Conservation (phyloP, 2,113 vertebrate genomes). For the Acanthisitta chloris region DNA sequence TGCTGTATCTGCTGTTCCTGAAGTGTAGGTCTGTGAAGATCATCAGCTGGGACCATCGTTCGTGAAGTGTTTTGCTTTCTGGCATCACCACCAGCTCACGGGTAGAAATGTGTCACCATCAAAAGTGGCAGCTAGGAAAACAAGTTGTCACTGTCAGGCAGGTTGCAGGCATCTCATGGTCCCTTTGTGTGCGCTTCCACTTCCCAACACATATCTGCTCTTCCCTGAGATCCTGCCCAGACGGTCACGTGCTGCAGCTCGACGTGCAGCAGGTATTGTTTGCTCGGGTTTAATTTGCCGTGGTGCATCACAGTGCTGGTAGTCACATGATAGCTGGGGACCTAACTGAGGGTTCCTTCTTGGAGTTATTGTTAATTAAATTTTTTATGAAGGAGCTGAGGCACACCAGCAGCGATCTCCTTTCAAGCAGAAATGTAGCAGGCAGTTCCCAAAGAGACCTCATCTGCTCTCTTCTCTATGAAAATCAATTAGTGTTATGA, state of each 20-base stretch:
- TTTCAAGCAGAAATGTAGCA: conserved; percentile 71
- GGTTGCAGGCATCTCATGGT: neutral
- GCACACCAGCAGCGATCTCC: conserved; percentile 58
- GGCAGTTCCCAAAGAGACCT: conserved; percentile 71
- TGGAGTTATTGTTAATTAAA: conserved; percentile 72
- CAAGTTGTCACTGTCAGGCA: neutral
- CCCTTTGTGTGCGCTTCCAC: neutral
- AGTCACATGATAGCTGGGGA: conserved; percentile 58
- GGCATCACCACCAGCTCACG: rapidly evolving
- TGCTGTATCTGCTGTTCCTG: neutral
- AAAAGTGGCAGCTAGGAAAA: neutral
- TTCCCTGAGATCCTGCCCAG: neutral
- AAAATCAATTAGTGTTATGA: conserved; percentile 77
- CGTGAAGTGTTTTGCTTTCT: neutral
- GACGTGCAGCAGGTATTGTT: conserved; percentile 26
- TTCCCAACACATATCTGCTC: neutral
- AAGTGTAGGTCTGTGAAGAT: neutral
- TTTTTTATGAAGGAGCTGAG: conserved; percentile 70
- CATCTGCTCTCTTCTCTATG: conserved; percentile 65
- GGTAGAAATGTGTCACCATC: rapidly evolving
- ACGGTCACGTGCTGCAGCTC: neutral
- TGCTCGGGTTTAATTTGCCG: conserved; percentile 58
- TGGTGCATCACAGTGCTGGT: neutral
- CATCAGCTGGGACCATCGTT: rapidly evolving
- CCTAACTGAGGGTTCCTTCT: conserved; percentile 48